Evolutionary conservation across 1,140 invertebrate genomes (phyloP).

Genomic region (Drosophila parvula): DNA sequence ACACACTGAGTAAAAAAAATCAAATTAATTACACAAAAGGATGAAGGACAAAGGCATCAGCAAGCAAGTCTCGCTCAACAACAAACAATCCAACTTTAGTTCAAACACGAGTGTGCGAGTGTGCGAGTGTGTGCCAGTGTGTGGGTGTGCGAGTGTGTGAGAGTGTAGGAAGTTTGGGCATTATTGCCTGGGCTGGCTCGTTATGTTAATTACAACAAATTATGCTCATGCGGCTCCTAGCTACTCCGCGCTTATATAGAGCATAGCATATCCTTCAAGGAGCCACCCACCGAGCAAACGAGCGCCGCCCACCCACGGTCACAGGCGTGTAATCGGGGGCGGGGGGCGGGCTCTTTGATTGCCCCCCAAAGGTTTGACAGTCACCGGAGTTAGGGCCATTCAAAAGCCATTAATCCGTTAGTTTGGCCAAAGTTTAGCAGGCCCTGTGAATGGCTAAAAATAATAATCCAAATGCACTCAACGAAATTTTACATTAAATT

Average conservation of each 20-base stretch:
- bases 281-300: not conserved
- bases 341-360: conserved; percentile 16
- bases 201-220: conserved; percentile 83
- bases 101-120: conserved; percentile 28
- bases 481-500: not conserved
- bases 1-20: conserved; percentile 39
- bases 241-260: not conserved
- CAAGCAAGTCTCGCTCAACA: conserved; percentile 40
- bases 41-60: conserved; percentile 49
- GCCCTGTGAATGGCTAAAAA: not conserved
- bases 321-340: conserved; percentile 29
- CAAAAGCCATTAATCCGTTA: conserved; percentile 17
- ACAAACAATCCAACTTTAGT: conserved; percentile 46
- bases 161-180: conserved; percentile 59
- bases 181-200: conserved; percentile 78
- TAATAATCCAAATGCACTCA: not conserved
- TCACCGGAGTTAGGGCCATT: conserved; percentile 11
- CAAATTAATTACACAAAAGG: conserved; percentile 79
- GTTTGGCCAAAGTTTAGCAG: conserved; percentile 1
- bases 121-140: conserved; percentile 4
- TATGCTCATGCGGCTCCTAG: conserved; percentile 70
- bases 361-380: conserved; percentile 37
- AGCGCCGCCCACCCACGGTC: not conserved
- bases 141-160: conserved; percentile 21
- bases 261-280: conserved; percentile 9